These are phyloP conservation scores for Sebastiscus albofasciatus DNA, from an alignment of 2,797 vertebrate genomes.

Conservation along the genomic window DNA sequence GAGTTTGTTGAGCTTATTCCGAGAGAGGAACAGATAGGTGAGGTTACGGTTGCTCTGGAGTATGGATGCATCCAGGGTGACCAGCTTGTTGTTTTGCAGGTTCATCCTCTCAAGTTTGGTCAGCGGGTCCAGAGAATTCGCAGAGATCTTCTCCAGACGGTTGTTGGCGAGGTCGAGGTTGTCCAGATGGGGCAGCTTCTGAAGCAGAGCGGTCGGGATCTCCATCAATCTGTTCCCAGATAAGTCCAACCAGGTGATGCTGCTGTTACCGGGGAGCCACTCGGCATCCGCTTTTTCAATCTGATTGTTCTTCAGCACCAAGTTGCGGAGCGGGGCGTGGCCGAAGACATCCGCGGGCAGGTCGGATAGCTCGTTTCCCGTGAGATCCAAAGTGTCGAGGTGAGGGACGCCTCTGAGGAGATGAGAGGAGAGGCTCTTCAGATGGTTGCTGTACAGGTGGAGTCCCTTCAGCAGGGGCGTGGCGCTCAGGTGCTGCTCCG, in stretches of 20 bases:
- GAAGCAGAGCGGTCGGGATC: slow-evolving; percentile 57
- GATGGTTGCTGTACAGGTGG: slow-evolving; percentile 74
- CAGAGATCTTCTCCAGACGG: slow-evolving; percentile 60
- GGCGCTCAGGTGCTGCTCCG: slow-evolving; percentile 59
- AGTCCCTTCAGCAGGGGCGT: slow-evolving; percentile 68
- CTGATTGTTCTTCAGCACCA: slow-evolving; percentile 79
- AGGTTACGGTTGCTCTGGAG: slow-evolving; percentile 63
- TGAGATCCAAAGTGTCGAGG: slow-evolving; percentile 78
- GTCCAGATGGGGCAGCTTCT: slow-evolving; percentile 66
- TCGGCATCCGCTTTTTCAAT: slow-evolving; percentile 40
- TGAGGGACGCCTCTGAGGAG: slow-evolving; percentile 73
- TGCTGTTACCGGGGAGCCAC: slow-evolving; percentile 73
- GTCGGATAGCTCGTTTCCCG: slow-evolving; percentile 66
- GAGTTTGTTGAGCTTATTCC: slow-evolving; percentile 69
- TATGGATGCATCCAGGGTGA: slow-evolving; percentile 51
- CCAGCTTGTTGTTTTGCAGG: slow-evolving; percentile 75
- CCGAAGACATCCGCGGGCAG: slow-evolving; percentile 71
- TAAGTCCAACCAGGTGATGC: slow-evolving; percentile 77
- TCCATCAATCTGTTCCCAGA: slow-evolving; percentile 70
- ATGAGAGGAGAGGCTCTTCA: slow-evolving; percentile 68
- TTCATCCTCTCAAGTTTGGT: slow-evolving; percentile 75
- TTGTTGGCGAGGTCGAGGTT: slow-evolving; percentile 77
- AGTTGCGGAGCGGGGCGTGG: slow-evolving; percentile 65
- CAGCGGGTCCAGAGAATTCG: slow-evolving; percentile 47
- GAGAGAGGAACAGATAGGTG: slow-evolving; percentile 70